Conservation (phyloP, 2,113 vertebrate genomes). For the Macrotis lagotis region DNA sequence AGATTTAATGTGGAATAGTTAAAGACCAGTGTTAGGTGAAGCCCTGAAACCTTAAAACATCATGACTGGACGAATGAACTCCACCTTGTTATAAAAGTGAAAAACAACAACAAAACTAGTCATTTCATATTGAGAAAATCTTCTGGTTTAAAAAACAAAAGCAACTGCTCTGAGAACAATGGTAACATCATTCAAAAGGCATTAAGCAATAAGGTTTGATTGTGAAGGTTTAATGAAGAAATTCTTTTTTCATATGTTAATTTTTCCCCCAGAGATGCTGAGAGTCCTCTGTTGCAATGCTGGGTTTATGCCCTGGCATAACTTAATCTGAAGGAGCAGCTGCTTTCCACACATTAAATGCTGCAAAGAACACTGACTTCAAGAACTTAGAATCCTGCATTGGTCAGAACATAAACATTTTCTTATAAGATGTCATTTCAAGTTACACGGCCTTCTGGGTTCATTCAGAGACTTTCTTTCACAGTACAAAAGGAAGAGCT, state of each 20-base stretch:
- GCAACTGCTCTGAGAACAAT: background rate
- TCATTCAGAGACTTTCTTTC: slow-evolving; percentile 28
- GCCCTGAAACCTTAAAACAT: background rate
- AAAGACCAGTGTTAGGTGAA: background rate
- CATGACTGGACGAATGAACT: too few species aligned
- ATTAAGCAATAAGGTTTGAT: background rate
- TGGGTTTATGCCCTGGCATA: background rate
- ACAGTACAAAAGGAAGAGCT: background rate
- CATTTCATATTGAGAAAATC: background rate
- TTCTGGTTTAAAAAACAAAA: background rate
- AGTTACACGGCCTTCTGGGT: background rate
- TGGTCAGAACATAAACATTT: slow-evolving; percentile 10
- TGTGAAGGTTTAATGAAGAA: slow-evolving; percentile 19
- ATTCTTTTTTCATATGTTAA: slow-evolving; percentile 50
- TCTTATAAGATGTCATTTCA: background rate
- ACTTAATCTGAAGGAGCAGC: slow-evolving; percentile 1
- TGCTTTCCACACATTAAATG: background rate
- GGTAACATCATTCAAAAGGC: background rate
- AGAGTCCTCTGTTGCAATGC: background rate
- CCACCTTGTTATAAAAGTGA: background rate
- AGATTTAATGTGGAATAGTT: background rate
- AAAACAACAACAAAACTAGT: background rate
- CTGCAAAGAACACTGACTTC: background rate
- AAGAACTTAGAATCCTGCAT: background rate
- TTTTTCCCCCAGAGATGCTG: slow-evolving; percentile 38